Percentiles rank a stretch among this genome's conserved stretches.
Evolutionary conservation across 2,888 invertebrate genomes (phyloP).

Genomic region (Entomobrya proxima): DNA sequence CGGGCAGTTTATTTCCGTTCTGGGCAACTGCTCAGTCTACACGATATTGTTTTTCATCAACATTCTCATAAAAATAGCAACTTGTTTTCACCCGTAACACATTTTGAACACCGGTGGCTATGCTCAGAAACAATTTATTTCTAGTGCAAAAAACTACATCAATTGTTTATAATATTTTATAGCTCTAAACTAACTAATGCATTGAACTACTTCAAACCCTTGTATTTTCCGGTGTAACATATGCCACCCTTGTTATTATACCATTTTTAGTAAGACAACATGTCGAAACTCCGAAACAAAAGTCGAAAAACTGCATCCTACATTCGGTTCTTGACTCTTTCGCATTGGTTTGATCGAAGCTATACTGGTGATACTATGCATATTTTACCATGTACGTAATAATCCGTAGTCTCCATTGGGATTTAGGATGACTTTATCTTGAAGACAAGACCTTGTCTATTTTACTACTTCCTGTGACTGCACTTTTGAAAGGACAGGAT

Average conservation of each 20-base stretch:
- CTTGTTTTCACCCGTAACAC: background rate
- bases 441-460: background rate
- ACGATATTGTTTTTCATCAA: background rate
- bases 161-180: constrained; percentile 31
- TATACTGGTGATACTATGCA: constrained; percentile 15
- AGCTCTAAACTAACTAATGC: too few species aligned
- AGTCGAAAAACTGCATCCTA: too few species aligned
- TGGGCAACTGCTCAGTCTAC: too few species aligned
- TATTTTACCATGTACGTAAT: constrained; percentile 6
- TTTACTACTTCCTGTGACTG: background rate
- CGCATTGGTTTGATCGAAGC: too few species aligned
- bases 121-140: constrained; percentile 44
- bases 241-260: too few species aligned
- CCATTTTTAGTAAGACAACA: too few species aligned
- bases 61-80: background rate
- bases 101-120: background rate
- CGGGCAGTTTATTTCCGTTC: background rate
- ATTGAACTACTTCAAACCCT: too few species aligned
- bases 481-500: too few species aligned
- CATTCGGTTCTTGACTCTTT: too few species aligned
- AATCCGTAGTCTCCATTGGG: constrained; percentile 36
- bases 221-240: too few species aligned
- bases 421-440: constrained; percentile 58
- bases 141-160: background rate
- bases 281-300: too few species aligned